Base-by-base conservation (phyloP, 2,113 vertebrate genomes). In the Nerophis ophidion region DNA sequence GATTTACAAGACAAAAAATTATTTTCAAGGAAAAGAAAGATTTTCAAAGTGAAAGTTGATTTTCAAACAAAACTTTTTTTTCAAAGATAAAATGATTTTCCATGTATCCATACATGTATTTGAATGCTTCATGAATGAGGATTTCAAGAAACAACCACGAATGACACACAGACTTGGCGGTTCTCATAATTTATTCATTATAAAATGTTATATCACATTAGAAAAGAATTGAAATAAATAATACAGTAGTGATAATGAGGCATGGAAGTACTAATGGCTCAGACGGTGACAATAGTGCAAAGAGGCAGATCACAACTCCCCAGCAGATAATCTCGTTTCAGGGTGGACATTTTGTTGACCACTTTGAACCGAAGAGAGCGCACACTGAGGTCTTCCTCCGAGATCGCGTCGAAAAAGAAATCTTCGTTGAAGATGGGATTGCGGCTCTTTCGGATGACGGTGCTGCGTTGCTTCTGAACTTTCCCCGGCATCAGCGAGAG, bases 361-460 rank as follows among this genome's bases (percentile, higher is more conserved):
- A 92, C 93, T 84, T 96, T 92, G 73, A 96, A 90, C 55, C 89
- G 88, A 53, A 95, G 77, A 0, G 89, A 89, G 61, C 88, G 78
- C 63, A 78, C 79, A 57, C 66, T 65, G 40, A 95, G 76, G 63
- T 93, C 88, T 1, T 93, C 89, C 61, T 92, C 91, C 0, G 89
- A 72, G 53, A 95, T 81, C 0, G 88, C 74, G 5, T 95, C 92
- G 56, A 95, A 93, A 86, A 93, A 94, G 68, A 96, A 95, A 85
- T 96, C 94, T 80, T 94, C 92, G 48, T 94, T 95, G 68, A 95
- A 92, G 68, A 95, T 92, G 0, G 93, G 93, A 72, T 94, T 93
- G 17, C 91, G 92, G 82, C 93, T 95, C 65, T 89, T 92, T 70
- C 92, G 88, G 65, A 96, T 92, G 49, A 93, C 88, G 0, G 91